phyloP scores from a whole-genome alignment of 2,888 invertebrate genomes.

The Thymelicus lineola region DNA sequence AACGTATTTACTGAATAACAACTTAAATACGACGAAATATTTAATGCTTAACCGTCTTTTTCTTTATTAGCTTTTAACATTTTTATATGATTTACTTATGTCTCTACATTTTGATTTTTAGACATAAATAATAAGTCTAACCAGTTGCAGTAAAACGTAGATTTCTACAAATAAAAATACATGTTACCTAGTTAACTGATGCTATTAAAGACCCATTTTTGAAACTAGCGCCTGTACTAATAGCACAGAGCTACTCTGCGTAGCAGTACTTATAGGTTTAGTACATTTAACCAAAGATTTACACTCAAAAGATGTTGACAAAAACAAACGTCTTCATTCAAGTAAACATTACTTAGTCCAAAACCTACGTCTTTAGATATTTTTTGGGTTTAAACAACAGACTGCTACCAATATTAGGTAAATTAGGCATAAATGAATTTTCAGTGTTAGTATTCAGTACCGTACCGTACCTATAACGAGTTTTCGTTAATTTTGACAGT shows the following conservation, averaged over 20 bases:
- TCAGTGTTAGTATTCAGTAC: too few relatives aligned
- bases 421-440: too few relatives aligned
- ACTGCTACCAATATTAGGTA: neutral
- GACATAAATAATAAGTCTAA: neutral
- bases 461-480: too few relatives aligned
- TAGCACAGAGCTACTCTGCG: neutral
- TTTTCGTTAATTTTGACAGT: conserved; percentile 10
- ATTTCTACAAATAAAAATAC: too few relatives aligned
- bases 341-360: too few relatives aligned
- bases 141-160: too few relatives aligned
- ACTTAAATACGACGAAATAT: conserved; percentile 19
- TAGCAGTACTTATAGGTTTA: too few relatives aligned
- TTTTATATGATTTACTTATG: neutral
- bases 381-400: neutral
- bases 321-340: too few relatives aligned
- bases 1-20: conserved; percentile 31
- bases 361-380: neutral
- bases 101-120: neutral
- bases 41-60: conserved; percentile 22
- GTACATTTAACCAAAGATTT: too few relatives aligned
- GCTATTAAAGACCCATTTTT: too few relatives aligned
- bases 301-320: too few relatives aligned
- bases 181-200: too few relatives aligned
- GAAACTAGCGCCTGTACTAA: neutral
- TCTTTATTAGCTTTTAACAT: conserved; percentile 21